These are phyloP conservation scores for Bombylius major DNA, from an alignment of 2,888 invertebrate species.

Conservation along the genomic window DNA sequence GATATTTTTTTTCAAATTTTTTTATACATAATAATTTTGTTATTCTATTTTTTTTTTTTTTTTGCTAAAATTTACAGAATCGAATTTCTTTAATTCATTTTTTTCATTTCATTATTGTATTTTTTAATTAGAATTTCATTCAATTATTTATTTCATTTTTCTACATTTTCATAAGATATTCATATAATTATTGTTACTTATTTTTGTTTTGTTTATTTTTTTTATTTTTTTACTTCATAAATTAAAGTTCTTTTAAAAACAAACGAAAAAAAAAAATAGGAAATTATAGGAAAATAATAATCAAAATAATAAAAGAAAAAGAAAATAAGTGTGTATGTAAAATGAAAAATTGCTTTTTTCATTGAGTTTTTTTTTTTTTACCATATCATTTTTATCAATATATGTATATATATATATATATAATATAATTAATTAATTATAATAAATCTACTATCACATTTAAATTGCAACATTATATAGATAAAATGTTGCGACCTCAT, in stretches of 20 bases:
- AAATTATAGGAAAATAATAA: neutral
- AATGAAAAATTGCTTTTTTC: neutral
- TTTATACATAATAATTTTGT: neutral
- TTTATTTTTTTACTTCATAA: no score
- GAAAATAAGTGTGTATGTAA: neutral
- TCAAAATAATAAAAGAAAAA: neutral
- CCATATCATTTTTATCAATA: neutral
- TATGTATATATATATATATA: constrained; percentile 3
- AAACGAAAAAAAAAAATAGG: neutral
- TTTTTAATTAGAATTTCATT: no score
- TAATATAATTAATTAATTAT: constrained; percentile 1
- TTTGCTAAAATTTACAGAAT: neutral
- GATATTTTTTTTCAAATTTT: neutral
- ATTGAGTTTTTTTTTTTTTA: neutral
- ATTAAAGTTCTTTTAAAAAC: neutral
- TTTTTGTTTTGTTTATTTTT: no score
- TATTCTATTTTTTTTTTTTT: neutral
- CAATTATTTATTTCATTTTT: no score
- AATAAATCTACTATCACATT: constrained; percentile 16
- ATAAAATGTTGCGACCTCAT: neutral
- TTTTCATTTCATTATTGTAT: no score
- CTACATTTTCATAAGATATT: no score
- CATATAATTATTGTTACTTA: no score
- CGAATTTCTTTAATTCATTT: no score
- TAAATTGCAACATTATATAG: neutral